Evolutionary conservation across 2,113 vertebrate species (phyloP).

Genomic region (Takifugu bimaculatus): DNA sequence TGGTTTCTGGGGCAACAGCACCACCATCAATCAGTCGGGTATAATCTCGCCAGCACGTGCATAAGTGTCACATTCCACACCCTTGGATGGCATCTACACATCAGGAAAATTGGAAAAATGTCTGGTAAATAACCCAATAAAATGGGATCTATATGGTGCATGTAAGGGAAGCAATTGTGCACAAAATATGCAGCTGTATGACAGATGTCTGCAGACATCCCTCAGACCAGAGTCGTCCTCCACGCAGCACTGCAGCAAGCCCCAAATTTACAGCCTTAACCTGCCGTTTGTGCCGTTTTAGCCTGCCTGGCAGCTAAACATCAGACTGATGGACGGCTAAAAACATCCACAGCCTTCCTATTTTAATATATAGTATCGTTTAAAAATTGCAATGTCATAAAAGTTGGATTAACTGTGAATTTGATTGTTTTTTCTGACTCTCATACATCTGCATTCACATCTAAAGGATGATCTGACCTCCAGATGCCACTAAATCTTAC

Average conservation of each 20-base stretch:
- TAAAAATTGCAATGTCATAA: too few species aligned
- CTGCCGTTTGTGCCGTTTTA: too few species aligned
- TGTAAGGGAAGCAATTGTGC: background rate
- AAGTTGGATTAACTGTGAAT: too few species aligned
- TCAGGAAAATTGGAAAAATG: constrained; percentile 20
- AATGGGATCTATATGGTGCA: background rate
- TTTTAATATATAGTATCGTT: background rate
- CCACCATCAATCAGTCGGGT: constrained; percentile 65
- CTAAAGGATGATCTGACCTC: too few species aligned
- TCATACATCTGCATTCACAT: too few species aligned
- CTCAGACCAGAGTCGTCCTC: background rate
- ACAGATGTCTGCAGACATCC: background rate
- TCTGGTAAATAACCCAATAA: constrained; percentile 29
- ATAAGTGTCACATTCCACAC: constrained; percentile 60
- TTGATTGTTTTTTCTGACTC: too few species aligned
- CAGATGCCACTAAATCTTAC: too few species aligned
- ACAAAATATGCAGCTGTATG: background rate
- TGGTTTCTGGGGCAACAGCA: constrained; percentile 68
- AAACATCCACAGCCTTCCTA: background rate
- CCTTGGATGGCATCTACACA: constrained; percentile 16
- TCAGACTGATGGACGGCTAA: background rate
- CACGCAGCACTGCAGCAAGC: background rate
- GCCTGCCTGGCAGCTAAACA: background rate
- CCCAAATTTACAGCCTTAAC: too few species aligned
- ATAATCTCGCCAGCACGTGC: constrained; percentile 65